Evolutionary conservation across 2,888 invertebrate genomes (phyloP), one percentile per base, ranked within the genome.

Genomic region (Cyclophora punctaria): DNA sequence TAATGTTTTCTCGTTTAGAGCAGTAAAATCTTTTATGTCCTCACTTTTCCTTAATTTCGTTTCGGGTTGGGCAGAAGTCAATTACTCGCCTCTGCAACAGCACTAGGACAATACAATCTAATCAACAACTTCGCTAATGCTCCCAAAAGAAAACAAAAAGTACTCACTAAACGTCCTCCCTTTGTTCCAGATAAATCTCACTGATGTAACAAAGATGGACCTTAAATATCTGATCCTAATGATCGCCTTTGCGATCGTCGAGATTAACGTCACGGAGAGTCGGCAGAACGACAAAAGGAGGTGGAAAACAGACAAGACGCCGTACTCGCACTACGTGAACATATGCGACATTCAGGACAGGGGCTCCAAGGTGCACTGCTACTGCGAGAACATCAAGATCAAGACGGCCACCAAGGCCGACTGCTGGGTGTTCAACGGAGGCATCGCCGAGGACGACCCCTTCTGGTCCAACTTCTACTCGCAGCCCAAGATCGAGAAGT

Each of bases 391-490:
- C 45, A 85, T 85, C 47, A 89, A 89, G 63, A 78, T 87, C 46
- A 82, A 87, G 67, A 83, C 83, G 2, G 93, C 93, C 2, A 92
- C 92, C 33, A 92, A 92, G 61, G 94, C 93, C 3, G 94, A 93
- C 68, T 96, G 96, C 71, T 92, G 93, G 91, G 91, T 95, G 4
- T 93, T 94, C 76, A 92, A 92, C 55, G 90, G 90, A 3, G 92
- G 92, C 4, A 90, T 91, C n/a, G 90, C 90, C 44, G 93, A 93
- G 64, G 92, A 93, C 58, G 93, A 94, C 69, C 91, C 92, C 4
- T 90, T 93, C 56, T 95, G 95, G 95, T 90, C 90, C 34, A 90
- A 92, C 63, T 94, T 95, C 80, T 90, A 90, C 56, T 93, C 93
- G 5, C 95, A 95, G 74, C 91, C 91, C 5, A 91, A 92, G 64